Conservation (phyloP, 2,888 invertebrate genomes). For the Caenorhabditis becei region DNA sequence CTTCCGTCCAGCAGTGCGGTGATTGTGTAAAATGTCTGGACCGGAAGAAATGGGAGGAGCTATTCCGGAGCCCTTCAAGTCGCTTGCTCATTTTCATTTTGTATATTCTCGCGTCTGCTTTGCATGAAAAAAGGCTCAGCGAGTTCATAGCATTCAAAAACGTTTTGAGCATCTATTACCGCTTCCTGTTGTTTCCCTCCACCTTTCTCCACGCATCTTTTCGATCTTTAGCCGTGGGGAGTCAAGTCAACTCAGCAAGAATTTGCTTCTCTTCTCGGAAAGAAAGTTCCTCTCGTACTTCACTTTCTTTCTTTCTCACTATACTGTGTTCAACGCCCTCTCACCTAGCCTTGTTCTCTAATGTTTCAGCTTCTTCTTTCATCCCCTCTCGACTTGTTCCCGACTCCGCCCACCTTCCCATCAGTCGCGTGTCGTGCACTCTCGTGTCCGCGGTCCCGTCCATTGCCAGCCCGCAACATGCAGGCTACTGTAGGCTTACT, state of each 20-base stretch:
- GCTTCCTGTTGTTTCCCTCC: conserved; percentile 33
- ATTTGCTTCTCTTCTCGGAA: conserved; percentile 21
- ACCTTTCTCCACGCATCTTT: conserved; percentile 21
- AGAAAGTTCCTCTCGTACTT: conserved; percentile 33
- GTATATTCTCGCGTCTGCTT: background rate
- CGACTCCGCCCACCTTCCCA: conserved; percentile 53
- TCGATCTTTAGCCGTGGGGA: conserved; percentile 36
- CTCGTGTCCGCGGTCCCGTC: conserved; percentile 55
- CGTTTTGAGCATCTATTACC: conserved; percentile 37
- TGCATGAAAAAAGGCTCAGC: background rate
- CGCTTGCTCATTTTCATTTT: background rate
- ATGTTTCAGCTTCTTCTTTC: conserved; percentile 48
- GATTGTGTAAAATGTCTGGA: conserved; percentile 34
- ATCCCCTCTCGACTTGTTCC: conserved; percentile 47
- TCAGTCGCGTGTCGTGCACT: conserved; percentile 59
- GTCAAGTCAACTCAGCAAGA: background rate
- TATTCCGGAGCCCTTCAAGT: background rate
- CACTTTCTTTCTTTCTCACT: conserved; percentile 30
- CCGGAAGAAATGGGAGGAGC: conserved; percentile 25
- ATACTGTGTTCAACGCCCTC: conserved; percentile 41
- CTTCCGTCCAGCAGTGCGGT: background rate
- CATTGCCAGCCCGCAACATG: conserved; percentile 47
- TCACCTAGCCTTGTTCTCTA: conserved; percentile 25
- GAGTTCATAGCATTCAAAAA: conserved; percentile 30
- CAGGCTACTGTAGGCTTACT: conserved; percentile 62